phyloP scores from a whole-genome alignment of 2,888 invertebrate species.

The Acrocyrtus sp. region DNA sequence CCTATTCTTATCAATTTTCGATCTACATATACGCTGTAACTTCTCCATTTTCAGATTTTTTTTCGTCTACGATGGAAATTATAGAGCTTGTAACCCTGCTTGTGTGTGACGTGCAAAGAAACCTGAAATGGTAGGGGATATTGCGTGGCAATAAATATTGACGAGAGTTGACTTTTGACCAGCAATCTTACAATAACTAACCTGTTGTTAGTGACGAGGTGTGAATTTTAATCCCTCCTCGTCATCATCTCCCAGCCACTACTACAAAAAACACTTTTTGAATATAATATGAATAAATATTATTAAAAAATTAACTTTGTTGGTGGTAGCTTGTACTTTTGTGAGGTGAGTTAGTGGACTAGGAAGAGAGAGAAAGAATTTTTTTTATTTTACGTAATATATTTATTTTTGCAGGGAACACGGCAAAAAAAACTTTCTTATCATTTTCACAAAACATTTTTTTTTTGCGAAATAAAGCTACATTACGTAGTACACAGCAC shows the following conservation, averaged over 20 bases:
- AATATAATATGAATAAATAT: background rate
- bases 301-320: background rate
- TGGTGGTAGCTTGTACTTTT: background rate
- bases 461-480: no score
- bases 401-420: background rate
- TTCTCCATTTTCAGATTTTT: background rate
- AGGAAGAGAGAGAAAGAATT: no score
- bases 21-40: background rate
- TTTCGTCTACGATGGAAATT: background rate
- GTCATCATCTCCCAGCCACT: constrained; percentile 7
- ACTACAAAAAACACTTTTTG: no score
- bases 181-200: constrained; percentile 48
- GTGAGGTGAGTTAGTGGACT: background rate
- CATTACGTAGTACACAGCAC: no score
- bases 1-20: background rate
- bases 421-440: background rate
- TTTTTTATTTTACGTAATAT: background rate
- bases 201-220: constrained; percentile 55
- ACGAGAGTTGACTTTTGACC: constrained; percentile 54
- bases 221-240: constrained; percentile 56
- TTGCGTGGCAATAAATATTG: constrained; percentile 62
- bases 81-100: background rate
- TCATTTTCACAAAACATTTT: background rate
- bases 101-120: constrained; percentile 12
- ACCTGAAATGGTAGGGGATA: constrained; percentile 41